phyloP scores from a whole-genome alignment of 2,113 vertebrate genomes.

The Guaruba guarouba region DNA sequence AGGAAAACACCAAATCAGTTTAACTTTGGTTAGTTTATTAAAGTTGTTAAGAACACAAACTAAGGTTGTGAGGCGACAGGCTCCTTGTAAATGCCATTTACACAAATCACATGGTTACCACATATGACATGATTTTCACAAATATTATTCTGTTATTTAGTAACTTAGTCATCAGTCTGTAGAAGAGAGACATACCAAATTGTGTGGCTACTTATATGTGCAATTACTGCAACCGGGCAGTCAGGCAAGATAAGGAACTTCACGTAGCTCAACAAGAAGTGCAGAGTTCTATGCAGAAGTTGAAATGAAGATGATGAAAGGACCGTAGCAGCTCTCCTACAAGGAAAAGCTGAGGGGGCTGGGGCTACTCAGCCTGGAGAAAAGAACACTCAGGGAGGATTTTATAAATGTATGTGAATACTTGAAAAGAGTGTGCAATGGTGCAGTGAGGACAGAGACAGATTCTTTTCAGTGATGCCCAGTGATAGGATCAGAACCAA shows the following conservation, averaged over 20 bases:
- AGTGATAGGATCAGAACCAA: neutral
- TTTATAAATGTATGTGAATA: neutral
- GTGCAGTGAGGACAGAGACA: neutral
- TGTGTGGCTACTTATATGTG: neutral
- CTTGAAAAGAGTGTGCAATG: neutral
- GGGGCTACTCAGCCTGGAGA: neutral
- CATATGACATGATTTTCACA: neutral
- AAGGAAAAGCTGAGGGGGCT: neutral
- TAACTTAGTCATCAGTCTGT: neutral
- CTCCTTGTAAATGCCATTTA: neutral
- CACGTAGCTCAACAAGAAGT: neutral
- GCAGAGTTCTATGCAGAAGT: neutral
- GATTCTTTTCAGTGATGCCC: accelerated
- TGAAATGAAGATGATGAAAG: neutral
- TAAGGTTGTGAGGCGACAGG: neutral
- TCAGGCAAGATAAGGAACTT: neutral
- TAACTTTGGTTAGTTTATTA: neutral
- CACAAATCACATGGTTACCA: neutral
- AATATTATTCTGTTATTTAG: neutral
- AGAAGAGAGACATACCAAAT: neutral
- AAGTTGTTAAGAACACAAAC: neutral
- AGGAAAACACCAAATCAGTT: neutral
- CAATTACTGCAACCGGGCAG: neutral
- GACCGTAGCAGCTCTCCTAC: neutral
- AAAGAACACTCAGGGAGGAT: neutral